Conservation (phyloP, 2,888 invertebrate genomes). For the Brachyptera risi region DNA sequence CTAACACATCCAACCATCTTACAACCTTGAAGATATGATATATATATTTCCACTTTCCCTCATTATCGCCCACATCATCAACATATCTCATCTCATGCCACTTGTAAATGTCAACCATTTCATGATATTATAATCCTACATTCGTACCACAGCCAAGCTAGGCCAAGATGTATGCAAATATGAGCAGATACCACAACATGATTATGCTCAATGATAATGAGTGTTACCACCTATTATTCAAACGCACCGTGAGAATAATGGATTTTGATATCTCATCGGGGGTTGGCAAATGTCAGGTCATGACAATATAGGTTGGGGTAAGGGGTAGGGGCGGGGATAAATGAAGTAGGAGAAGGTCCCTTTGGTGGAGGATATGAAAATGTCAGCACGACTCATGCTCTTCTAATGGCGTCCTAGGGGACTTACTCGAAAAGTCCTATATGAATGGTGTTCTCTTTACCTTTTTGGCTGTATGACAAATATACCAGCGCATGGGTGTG, state of each 20-base stretch:
- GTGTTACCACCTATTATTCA: slow-evolving; percentile 13
- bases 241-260: slow-evolving; percentile 15
- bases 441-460: neutral
- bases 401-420: slow-evolving; percentile 28
- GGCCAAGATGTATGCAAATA: neutral
- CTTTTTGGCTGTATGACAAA: neutral
- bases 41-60: no score
- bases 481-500: no score
- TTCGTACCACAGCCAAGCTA: neutral
- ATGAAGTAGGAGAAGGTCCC: slow-evolving; percentile 21
- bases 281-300: slow-evolving; percentile 30
- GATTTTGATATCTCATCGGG: slow-evolving; percentile 28
- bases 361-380: slow-evolving; percentile 24
- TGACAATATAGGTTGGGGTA: slow-evolving; percentile 22
- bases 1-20: no score
- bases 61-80: slow-evolving; percentile 9
- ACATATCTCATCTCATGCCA: neutral
- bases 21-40: no score
- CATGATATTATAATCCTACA: neutral
- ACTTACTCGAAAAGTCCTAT: neutral
- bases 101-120: neutral
- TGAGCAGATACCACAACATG: slow-evolving; percentile 2
- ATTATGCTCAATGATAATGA: slow-evolving; percentile 17
- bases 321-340: no score
- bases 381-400: slow-evolving; percentile 27